Base-by-base conservation (phyloP, 2,797 vertebrate species). In the Lacerta agilis region DNA sequence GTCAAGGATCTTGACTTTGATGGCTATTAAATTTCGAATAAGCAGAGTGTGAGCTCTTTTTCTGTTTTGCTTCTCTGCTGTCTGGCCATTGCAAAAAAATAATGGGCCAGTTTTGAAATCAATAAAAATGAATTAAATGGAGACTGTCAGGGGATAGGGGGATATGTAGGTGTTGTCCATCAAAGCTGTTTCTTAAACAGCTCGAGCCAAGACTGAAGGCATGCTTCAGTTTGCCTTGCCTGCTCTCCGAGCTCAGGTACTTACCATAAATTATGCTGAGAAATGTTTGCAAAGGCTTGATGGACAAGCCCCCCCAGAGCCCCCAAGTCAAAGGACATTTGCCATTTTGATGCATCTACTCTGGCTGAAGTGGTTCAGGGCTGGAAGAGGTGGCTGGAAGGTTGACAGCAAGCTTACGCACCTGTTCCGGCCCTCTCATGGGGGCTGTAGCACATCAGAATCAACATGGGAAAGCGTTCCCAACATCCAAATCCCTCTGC, bases 11-110 rank as follows among this genome's bases (percentile, higher is more conserved):
- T 91, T 89, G 61, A 89, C 72, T 92, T 94, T 94, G 91, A 91
- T 64, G 27, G 43, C 88, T 75, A 87, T 82, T 92, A 64, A 80
- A 83, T 89, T 89, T 92, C 90, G 43, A 89, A 93, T 90, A 88
- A 4, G 33, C 78, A 38, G 17, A 7, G 3, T 29, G 10, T 61
- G 86, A 86, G 15, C n/a, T 79, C 66, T 4, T 15, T 55, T 55
- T 80, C 1, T 83, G 91, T 5, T 84, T 85, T 88, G 38, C 88
- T 90, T 29, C 76, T 85, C 79, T 92, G 90, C 87, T 93, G 61
- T 87, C 72, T 92, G 61, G 49, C 61, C 82, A 91, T 49, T 1
- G 11, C 79, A 94, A 94, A 33, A 33, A 93, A 87, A 43, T 85
- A 85, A 84, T 87, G 15, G 1, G 0, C 58, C 25, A 83, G 45